A percentile compares a stretch with the other conserved stretches of the same genome.
phyloP scores from a whole-genome alignment of 1,140 invertebrate genomes.

The Bombus confusus region DNA sequence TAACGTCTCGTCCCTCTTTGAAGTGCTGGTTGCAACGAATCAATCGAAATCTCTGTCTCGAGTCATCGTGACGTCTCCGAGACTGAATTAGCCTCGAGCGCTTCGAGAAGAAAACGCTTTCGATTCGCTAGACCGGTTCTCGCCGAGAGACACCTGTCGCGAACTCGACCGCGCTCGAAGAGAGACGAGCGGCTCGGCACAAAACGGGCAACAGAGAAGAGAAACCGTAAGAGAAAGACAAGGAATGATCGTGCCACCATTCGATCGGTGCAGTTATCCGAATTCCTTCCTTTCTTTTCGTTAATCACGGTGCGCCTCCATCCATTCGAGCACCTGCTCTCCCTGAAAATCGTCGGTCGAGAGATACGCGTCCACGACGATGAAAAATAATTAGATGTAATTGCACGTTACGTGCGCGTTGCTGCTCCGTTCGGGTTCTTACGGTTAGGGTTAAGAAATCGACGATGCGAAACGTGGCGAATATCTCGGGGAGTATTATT shows the following conservation, averaged over 20 bases:
- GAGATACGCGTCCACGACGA: not conserved
- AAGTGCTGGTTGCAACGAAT: not conserved
- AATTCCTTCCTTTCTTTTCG: constrained; percentile 19
- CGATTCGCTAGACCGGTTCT: constrained; percentile 51
- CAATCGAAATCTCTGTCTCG: not conserved
- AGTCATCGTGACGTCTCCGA: constrained; percentile 13
- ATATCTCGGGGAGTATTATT: constrained; percentile 15
- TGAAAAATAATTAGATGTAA: constrained; percentile 2
- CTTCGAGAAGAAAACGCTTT: constrained; percentile 64
- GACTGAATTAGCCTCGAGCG: constrained; percentile 35
- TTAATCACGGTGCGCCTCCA: not conserved
- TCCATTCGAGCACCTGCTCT: not conserved
- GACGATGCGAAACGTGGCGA: constrained; percentile 26
- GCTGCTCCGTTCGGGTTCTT: not conserved
- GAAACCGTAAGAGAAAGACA: constrained; percentile 16
- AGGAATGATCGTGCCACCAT: not conserved
- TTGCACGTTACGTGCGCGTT: not conserved
- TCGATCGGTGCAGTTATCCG: constrained; percentile 6
- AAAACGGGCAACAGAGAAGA: not conserved
- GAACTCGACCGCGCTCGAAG: constrained; percentile 11
- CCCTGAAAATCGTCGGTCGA: not conserved
- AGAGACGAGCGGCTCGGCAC: not conserved
- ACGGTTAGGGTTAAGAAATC: not conserved
- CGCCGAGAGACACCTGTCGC: constrained; percentile 57
- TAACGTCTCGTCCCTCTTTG: not conserved